These are phyloP conservation scores for human (Homo sapiens) DNA, from an alignment of 2,113 vertebrate genomes.

Conservation along the genomic window DNA sequence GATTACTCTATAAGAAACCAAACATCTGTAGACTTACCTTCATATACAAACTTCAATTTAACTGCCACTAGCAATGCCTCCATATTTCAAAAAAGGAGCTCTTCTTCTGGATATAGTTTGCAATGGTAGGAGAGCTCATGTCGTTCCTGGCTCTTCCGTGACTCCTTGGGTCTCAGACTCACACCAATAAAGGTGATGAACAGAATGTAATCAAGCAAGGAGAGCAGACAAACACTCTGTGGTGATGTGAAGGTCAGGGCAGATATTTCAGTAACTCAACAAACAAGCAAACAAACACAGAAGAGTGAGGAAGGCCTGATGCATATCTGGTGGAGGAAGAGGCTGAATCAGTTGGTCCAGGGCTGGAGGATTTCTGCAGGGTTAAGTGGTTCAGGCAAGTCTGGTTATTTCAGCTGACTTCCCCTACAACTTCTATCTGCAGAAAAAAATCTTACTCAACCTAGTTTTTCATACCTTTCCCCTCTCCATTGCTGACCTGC, in stretches of 20 bases:
- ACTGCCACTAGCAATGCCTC: not conserved
- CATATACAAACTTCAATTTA: not conserved
- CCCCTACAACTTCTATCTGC: not conserved
- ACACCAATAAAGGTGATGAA: not conserved
- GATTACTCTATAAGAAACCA: not conserved
- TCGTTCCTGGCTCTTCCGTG: not conserved
- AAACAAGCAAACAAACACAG: no score
- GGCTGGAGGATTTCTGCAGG: not conserved
- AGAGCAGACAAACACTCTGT: not conserved
- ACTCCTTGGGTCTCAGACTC: not conserved
- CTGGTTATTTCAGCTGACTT: not conserved
- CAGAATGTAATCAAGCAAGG: not conserved
- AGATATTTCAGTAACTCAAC: not conserved
- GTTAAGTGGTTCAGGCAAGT: not conserved
- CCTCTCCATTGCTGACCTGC: not conserved
- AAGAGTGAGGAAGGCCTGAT: not conserved
- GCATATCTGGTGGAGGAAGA: accelerated
- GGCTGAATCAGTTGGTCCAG: not conserved
- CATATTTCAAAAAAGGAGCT: not conserved
- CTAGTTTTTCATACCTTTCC: not conserved
- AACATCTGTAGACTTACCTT: not conserved
- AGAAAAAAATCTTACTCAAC: not conserved
- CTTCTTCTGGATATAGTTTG: not conserved
- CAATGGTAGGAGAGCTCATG: not conserved
- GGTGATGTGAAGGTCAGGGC: not conserved